Evolutionary conservation across 2,113 vertebrate genomes (phyloP), one percentile per base, ranked within the genome.

Genomic region (Erpornis zantholeuca): DNA sequence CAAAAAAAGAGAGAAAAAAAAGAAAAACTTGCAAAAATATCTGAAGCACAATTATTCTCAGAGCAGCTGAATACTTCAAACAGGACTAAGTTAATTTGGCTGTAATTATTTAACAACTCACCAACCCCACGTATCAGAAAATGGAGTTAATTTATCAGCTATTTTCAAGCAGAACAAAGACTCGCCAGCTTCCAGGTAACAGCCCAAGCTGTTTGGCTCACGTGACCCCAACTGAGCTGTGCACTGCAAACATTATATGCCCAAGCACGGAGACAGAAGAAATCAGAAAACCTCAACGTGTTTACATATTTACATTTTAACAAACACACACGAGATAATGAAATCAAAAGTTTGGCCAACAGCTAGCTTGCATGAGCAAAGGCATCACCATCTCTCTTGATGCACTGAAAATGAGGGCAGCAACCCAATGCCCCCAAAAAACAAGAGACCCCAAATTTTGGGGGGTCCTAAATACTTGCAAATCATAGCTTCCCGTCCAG

Each of bases 81-180:
- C 63, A 40, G 33, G 10, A 15, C 84, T 88, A 75, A 94, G 72
- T 82, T 97, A 92, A 95, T 92, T 90, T 91, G 76, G 86, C 71
- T 72, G 61, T 76, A 97, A 94, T 97, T 96, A 96, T 93, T 95
- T 94, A 98, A 82, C 92, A 93, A 82, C 57, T 92, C 70, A 65
- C 78, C 82, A 90, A 77, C 75, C 68, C 64, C 82, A 17, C 50
- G 35, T 84, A 80, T 96, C 73, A 91, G 81, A 96, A 93, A 82
- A 84, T 44, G n/a, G 61, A 86, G 29, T 93, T 73, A 92, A 94
- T 95, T 96, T 87, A 97, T 75, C 82, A 92, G 72, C 76, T 79
- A 86, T 92, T 94, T 72, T 60, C 65, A 54, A 95, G 86, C 61
- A 94, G 78, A 94, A 80, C 44, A 97, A 97, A 80, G 88, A 79